phyloP scores from a whole-genome alignment of 2,113 vertebrate genomes.

The Phaethon lepturus region DNA sequence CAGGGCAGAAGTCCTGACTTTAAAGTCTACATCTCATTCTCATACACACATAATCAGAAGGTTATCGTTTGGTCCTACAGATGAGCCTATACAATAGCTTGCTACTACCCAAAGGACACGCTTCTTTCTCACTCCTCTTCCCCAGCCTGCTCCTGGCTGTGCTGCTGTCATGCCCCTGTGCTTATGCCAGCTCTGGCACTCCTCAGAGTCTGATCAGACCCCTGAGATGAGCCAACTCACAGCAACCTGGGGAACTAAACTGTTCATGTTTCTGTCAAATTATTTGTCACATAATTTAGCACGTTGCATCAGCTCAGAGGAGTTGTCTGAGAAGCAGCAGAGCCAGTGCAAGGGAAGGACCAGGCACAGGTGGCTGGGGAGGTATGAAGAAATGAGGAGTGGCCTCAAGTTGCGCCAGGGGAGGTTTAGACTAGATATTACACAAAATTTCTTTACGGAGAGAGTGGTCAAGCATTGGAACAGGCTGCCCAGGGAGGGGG shows the following conservation, averaged over 20 bases:
- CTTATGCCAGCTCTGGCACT: neutral
- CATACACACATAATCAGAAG: neutral
- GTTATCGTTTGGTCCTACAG: neutral
- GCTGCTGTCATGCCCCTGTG: neutral
- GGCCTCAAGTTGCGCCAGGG: too few relatives aligned
- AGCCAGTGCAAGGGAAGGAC: neutral
- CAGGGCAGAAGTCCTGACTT: neutral
- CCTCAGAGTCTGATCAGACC: neutral
- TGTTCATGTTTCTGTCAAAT: neutral
- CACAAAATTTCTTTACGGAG: too few relatives aligned
- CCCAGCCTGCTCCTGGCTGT: neutral
- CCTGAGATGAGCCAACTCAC: neutral
- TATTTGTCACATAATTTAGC: neutral
- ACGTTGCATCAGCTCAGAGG: neutral
- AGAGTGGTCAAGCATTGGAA: too few relatives aligned
- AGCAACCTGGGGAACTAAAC: neutral
- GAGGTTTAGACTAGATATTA: too few relatives aligned
- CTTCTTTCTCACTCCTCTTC: neutral
- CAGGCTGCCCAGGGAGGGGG: too few relatives aligned
- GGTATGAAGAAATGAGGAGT: neutral
- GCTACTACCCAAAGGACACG: neutral
- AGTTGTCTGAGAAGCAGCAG: neutral
- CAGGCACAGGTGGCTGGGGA: neutral
- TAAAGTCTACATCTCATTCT: neutral
- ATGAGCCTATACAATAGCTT: neutral